Evolutionary conservation across 2,113 vertebrate genomes (phyloP), one percentile per base, ranked within the genome.

Genomic region (Lamprotornis superbus): DNA sequence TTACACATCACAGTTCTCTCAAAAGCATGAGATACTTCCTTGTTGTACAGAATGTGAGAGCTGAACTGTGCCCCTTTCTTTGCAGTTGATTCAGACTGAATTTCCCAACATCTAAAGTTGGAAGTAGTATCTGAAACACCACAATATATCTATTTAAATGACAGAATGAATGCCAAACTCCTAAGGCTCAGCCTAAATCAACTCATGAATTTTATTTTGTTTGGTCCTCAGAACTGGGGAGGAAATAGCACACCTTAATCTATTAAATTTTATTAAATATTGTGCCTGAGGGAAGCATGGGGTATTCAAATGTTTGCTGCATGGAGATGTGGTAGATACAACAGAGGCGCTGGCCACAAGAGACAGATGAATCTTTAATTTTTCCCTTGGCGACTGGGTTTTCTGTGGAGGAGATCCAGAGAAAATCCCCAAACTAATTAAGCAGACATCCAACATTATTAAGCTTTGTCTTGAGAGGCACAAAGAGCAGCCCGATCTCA

Each of bases 351-450:
- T 59, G 60, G 44, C 56, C 70, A 33, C 70, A 68, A 31, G 78
- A 87, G 70, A n/a, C 2, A 3, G 19, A 20, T 31, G 35, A 64
- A 82, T 83, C 53, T 87, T 77, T 71, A 52, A 56, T 83, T 68
- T 65, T 22, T 91, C 78, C 78, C 57, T 68, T 49, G 49, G 82
- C 21, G 35, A 9, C 42, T 93, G 37, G 61, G 40, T 87, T 85
- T 92, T 78, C 65, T 89, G 61, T 39, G 63, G 9, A 70, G 61
- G 17, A 85, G 47, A 56, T 39, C 49, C 61, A 78, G 44, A 78
- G 65, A 76, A 91, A 92, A 52, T 85, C 92, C 84, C 95, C 64
- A 82, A 85, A 89, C 74, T 94, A 93, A 94, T 97, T 96, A 91
- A 90, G 67, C 57, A 95, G 82, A 64, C 25, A 91, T 85, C 59